Base-by-base conservation (phyloP, 2,888 invertebrate species). In the Pseudococcus viburni region DNA sequence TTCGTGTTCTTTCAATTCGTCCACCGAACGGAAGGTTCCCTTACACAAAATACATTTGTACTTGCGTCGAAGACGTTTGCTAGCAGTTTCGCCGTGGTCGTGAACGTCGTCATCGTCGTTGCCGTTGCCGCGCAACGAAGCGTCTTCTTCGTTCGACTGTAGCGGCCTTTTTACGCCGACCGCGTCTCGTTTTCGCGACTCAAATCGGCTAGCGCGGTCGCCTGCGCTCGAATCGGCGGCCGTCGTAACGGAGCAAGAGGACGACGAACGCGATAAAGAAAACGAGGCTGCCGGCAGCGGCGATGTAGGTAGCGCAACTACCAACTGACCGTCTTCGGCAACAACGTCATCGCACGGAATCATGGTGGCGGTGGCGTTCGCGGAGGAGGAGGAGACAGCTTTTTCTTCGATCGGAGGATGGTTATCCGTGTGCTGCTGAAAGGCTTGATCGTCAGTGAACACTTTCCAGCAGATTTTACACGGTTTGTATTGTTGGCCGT, bases 381-480 rank as follows among this genome's bases (percentile, higher is more conserved):
- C n/a, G 9, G 80, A 46, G 12, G n/a, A 19, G 33, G 88, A 80
- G 77, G 89, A 80, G 26, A 33, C 26, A 1, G 89, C 88, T 11
- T 89, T 90, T 6, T 89, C 89, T 64, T 88, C 89, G 46, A 88
- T 88, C 11, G 89, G 89, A 19, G 90, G 90, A 90, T 91, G 90
- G 26, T 90, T 90, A 87, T 93, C 92, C 89, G 92, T 92, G 90
- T 94, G 94, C 85, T 91, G 90, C 86, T 92, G 92, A n/a, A 93
- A 91, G 77, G 93, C 92, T 5, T 92, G 91, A 89, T 93, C 93
- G 6, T 92, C 92, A 6, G 93, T 93, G 90, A 94, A 94, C n/a
- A 94, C 93, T 73, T 93, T 93, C 86, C 94, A 91, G 90, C 94
- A 94, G n/a, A 93, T 92, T 91, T 93, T 93, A 89, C 94, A 94